Evolutionary conservation across 2,113 vertebrate genomes (phyloP).

Genomic region (Scatophagus argus): DNA sequence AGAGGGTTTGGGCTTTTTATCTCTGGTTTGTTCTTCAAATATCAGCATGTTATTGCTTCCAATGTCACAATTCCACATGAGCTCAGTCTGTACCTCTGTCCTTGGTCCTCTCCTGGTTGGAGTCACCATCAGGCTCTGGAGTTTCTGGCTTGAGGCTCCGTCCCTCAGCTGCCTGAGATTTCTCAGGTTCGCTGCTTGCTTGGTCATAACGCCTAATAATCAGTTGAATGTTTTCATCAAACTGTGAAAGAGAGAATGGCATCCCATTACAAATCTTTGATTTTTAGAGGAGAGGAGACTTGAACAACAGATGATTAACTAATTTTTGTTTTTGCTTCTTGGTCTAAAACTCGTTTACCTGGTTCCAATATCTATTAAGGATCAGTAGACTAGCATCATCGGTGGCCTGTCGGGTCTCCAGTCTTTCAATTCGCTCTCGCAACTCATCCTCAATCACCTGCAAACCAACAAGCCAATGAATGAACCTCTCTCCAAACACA

Average conservation of each 20-base stretch:
- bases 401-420: slow-evolving; percentile 95
- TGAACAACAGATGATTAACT: too few species aligned
- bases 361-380: slow-evolving; percentile 97
- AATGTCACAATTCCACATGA: neutral
- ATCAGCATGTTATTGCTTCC: neutral
- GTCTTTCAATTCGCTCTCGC: slow-evolving; percentile 92
- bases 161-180: slow-evolving; percentile 84
- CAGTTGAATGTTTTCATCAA: slow-evolving; percentile 94
- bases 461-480: neutral
- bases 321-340: neutral
- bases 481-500: neutral
- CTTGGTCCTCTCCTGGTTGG: slow-evolving; percentile 92
- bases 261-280: neutral
- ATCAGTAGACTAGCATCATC: slow-evolving; percentile 96
- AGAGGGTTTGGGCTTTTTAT: neutral
- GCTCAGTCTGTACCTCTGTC: slow-evolving; percentile 73
- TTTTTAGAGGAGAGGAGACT: neutral
- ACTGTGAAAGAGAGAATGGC: slow-evolving; percentile 76
- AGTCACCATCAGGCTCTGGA: slow-evolving; percentile 95
- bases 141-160: slow-evolving; percentile 86
- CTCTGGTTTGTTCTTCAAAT: neutral
- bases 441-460: slow-evolving; percentile 97
- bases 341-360: slow-evolving; percentile 81
- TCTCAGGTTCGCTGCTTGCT: slow-evolving; percentile 87
- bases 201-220: slow-evolving; percentile 89